Base-by-base conservation (phyloP, 2,888 invertebrate species). In the Dasysyrphus albostriatus region DNA sequence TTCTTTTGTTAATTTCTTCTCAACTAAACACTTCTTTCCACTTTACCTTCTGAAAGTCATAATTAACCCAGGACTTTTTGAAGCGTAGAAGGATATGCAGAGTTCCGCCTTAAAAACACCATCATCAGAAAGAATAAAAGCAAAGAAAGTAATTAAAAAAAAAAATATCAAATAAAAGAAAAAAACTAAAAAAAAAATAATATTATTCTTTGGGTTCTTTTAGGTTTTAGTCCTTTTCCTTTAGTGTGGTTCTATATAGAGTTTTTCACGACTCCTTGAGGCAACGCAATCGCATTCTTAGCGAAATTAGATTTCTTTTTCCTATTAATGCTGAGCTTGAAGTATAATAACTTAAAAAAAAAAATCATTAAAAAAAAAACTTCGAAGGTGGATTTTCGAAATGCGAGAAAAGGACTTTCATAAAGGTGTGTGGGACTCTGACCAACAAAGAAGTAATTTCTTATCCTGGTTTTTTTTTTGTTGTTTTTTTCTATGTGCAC, bases 211-310 rank as follows among this genome's bases (percentile, higher is more conserved):
- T 82, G 5, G 39, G 32, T 73, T 16, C 16, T 24, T 44, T 9
- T 3, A n/a, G 59, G 24, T 37, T 74, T 69, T 51, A 19, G 16
- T 49, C 70, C 70, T 49, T 83, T 75, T 49, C 70, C 70, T 49
- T 83, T 75, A 34, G 51, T 70, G 78, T 54, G 76, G 84, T 76
- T 69, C 67, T 67, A 24, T 24, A 24, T 24, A 42, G 74, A 39
- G 14, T 19, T 54, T 69, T 73, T 37, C 73, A 65, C 65, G 82
- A 70, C 63, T 78, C 74, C 87, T 82, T 82, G 82, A 87, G 87
- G 82, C 65, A 70, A 61, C 51, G 78, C 76, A 78, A 87, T 87
- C 82, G 82, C 82, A 78, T 82, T 82, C 82, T 78, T 74, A 87
- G 65, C 44, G 58, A 87, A 78, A 82, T 82, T 61, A 87, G 82